Conservation (phyloP, 2,888 invertebrate species). For the Octodonta nipae region DNA sequence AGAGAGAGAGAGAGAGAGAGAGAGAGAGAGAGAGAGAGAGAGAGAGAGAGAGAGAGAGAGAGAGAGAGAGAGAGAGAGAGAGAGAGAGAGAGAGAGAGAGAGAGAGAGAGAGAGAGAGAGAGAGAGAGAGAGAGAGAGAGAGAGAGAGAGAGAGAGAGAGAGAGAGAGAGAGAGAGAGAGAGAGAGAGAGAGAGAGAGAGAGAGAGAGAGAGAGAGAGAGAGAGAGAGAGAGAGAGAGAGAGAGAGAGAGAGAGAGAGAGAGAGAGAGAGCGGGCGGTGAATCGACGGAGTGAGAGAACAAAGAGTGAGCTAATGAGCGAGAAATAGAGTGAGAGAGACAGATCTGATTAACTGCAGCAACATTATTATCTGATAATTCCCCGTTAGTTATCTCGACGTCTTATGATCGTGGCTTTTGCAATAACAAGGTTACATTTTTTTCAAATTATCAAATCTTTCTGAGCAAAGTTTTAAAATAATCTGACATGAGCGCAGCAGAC, state of each 20-base stretch:
- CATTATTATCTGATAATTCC: too few species aligned
- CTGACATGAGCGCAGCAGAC: too few species aligned
- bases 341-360: too few species aligned
- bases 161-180: constrained; percentile 1
- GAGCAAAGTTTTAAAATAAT: too few species aligned
- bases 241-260: constrained; percentile 1
- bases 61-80: constrained; percentile 1
- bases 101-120: constrained; percentile 1
- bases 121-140: constrained; percentile 1
- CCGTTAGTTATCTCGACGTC: too few species aligned
- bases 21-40: constrained; percentile 1
- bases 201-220: constrained; percentile 1
- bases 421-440: too few species aligned
- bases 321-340: too few species aligned
- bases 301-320: too few species aligned
- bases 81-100: constrained; percentile 1
- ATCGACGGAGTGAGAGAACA: not conserved
- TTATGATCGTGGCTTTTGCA: too few species aligned
- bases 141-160: constrained; percentile 1
- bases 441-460: too few species aligned
- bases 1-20: constrained; percentile 1
- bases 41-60: constrained; percentile 1
- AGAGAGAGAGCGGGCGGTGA: not conserved
- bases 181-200: constrained; percentile 1
- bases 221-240: constrained; percentile 1